These are phyloP conservation scores for Corythornis vintsioides DNA, from an alignment of 2,113 vertebrate species.

Conservation along the genomic window DNA sequence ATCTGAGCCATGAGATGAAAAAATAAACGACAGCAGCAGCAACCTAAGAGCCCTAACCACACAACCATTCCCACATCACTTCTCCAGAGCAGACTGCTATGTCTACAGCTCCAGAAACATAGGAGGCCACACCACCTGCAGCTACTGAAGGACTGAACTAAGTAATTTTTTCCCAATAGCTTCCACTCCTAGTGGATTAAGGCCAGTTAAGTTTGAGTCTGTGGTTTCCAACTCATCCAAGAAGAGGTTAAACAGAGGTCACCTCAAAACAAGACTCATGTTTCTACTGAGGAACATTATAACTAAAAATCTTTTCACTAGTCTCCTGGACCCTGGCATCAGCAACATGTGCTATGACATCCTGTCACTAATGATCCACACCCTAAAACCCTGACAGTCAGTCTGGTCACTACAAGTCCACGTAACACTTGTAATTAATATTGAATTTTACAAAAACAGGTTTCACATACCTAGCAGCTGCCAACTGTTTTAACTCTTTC, in stretches of 20 bases:
- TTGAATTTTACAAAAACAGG: background rate
- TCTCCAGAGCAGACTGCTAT: background rate
- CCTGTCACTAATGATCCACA: background rate
- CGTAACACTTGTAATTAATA: background rate
- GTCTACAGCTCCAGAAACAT: background rate
- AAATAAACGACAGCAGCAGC: background rate
- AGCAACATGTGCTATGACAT: background rate
- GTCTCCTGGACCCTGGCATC: background rate
- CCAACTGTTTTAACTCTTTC: conserved; percentile 93
- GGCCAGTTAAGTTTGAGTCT: background rate
- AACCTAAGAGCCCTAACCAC: background rate
- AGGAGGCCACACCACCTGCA: background rate
- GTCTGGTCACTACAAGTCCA: background rate
- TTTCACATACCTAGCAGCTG: conserved; percentile 85
- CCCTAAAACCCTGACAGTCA: background rate
- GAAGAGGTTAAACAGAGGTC: background rate
- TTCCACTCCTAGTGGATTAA: background rate
- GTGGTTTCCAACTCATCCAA: background rate
- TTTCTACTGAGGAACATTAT: background rate
- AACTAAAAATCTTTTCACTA: background rate
- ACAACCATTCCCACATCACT: background rate
- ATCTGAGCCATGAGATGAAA: background rate
- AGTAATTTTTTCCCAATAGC: background rate
- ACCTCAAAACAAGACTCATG: background rate
- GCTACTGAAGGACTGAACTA: background rate